Base-by-base conservation (phyloP, 2,797 vertebrate genomes). In the Echiichthys vipera region DNA sequence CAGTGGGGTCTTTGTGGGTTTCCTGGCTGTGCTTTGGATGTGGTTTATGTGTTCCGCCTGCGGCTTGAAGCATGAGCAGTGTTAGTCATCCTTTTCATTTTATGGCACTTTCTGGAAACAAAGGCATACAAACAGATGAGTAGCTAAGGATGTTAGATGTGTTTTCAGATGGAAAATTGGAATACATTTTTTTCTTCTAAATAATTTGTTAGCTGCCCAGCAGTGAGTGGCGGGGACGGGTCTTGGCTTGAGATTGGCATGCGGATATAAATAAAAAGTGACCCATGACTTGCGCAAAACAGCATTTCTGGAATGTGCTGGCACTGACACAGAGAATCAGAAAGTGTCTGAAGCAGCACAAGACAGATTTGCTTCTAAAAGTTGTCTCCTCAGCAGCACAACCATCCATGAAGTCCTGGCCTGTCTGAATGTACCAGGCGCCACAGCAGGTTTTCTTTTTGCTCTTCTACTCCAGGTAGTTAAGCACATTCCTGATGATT, bases 1-100 rank as follows among this genome's bases (percentile, higher is more conserved):
- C 79, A 79, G 79, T 83, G 88, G 86, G 84, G 84, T 92, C 89
- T 89, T 88, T 89, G 89, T 84, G 91, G 91, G 65, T 91, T 91
- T 90, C 85, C 84, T 78, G 70, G 79, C 88, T 80, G 64, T 78
- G 79, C 77, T 64, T 90, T 86, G 80, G 77, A 86, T 89, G 83
- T 81, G 85, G 83, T 90, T 89, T 87, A 79, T 87, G 85, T 78
- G 73, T 71, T 87, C 54, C 11, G 74, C 85, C 84, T 77, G 76
- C 79, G 78, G 84, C 5, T 47, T n/a, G 1, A 83, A 84, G 72
- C 71, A 62, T 84, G 85, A 84, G 61, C 65, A 43, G 50, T 14
- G 47, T 64, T 78, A 80, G 80, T 85, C 84, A 81, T 87, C 84
- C 80, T 77, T 85, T 71, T 89, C 67, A 87, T 89, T 91, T 86